Base-by-base conservation (phyloP, 1,140 invertebrate genomes). In the Brachionus rotundiformis region DNA sequence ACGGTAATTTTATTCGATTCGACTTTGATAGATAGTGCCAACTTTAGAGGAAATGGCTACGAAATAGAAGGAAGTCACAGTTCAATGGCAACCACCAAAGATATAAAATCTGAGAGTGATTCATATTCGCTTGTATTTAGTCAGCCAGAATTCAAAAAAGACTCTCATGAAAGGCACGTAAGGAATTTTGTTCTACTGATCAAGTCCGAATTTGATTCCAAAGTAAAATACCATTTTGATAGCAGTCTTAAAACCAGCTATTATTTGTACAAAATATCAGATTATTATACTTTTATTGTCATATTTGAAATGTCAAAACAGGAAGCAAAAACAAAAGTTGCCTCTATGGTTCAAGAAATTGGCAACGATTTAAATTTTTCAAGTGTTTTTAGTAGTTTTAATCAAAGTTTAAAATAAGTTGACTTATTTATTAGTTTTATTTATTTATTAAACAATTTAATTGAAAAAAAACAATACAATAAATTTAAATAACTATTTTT, bases 281-380 rank as follows among this genome's bases (percentile, higher is more conserved):
- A 63, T 59, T 63, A 54, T 79, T 79, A 79, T 59, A 79, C 59
- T 11, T 33, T 79, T n/a, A 23, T 79, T 39, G 47, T 79, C 11
- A n/a, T 79, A 33, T 79, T 63, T 36, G 76, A 79, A 27, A 19
- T 36, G 13, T 19, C 29, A 8, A 54, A 23, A 61, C 31, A 23
- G 23, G 76, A 79, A 13, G 6, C 33, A 25, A 79, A 59, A 39
- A 19, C 76, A 23, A 79, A 54, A 79, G n/a, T 36, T n/a, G 25
- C 33, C 8, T 33, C 76, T 3, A 39, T 79, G 49, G 11, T 79
- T 6, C 76, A 79, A 33, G 76, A 79, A 29, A 25, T 79, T 33
- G 47, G 47, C n/a, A 49, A 54, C 13, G 76, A 79, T 3, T 41
- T 79, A 59, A 79, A 79, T 25, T 25, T 79, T 10, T 39, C 13